These are phyloP conservation scores for Temnothorax curvispinosus DNA, from an alignment of 1,140 invertebrate species.

Conservation along the genomic window DNA sequence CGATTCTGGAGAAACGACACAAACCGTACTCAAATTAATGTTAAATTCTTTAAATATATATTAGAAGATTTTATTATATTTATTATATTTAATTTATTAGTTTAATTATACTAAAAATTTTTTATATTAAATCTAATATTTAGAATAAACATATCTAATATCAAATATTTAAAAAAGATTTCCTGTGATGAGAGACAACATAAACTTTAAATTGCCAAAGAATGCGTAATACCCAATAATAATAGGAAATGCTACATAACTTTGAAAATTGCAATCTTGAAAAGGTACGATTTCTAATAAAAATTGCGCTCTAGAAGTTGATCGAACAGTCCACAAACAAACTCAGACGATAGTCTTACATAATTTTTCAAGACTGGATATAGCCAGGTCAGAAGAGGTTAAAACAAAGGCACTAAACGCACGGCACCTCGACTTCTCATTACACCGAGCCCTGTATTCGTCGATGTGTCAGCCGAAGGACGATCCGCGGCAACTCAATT, in stretches of 20 bases:
- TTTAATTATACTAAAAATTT: not conserved
- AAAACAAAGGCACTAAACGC: not conserved
- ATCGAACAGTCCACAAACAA: not conserved
- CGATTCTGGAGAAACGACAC: not conserved
- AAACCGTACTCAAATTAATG: not conserved
- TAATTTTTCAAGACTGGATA: conserved; percentile 1
- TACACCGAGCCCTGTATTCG: conserved; percentile 51
- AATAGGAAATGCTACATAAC: not conserved
- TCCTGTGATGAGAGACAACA: too few relatives aligned
- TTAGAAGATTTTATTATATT: not conserved
- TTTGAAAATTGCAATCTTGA: not conserved
- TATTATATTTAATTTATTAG: conserved; percentile 10
- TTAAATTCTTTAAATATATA: conserved; percentile 22
- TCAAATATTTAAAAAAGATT: not conserved
- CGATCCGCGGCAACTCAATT: conserved; percentile 69
- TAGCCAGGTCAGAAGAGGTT: not conserved
- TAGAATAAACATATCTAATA: not conserved
- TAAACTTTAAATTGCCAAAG: not conserved
- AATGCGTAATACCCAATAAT: not conserved
- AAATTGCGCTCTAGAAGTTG: not conserved
- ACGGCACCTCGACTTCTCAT: conserved; percentile 61
- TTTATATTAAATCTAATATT: not conserved
- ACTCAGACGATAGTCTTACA: not conserved
- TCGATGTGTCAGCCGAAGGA: conserved; percentile 65
- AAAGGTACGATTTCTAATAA: not conserved